A percentile compares a stretch with the other conserved stretches of the same genome.
Evolutionary conservation across 2,113 vertebrate species (phyloP).

Genomic region (Alaudala cheleensis): DNA sequence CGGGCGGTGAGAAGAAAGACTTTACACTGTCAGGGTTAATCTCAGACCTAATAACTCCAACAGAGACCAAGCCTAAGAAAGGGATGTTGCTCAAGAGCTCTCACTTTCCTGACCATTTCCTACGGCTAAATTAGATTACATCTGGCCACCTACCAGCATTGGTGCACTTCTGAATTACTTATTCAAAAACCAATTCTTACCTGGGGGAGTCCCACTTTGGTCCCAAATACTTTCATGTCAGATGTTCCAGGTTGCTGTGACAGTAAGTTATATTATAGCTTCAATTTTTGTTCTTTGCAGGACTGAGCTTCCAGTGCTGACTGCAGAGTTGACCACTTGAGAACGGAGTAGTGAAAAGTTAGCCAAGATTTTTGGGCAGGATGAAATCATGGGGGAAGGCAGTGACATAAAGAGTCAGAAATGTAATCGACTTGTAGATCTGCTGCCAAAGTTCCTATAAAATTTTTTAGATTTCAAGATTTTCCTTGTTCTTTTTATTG

Average conservation of each 20-base stretch:
- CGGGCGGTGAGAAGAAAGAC: no score
- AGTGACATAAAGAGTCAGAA: not conserved
- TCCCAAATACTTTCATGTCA: not conserved
- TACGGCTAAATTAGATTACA: not conserved
- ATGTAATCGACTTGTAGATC: not conserved
- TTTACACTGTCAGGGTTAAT: no score
- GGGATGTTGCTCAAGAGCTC: not conserved
- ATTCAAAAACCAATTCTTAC: not conserved
- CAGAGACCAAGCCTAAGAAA: not conserved
- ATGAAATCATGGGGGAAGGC: not conserved
- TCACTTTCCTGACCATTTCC: not conserved
- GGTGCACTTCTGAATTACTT: not conserved
- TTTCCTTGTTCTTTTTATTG: not conserved
- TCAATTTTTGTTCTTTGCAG: not conserved
- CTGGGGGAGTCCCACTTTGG: rapidly evolving
- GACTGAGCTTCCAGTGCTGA: not conserved
- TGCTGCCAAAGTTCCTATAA: not conserved
- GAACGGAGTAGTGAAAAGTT: not conserved
- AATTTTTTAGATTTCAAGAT: not conserved
- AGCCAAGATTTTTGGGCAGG: not conserved
- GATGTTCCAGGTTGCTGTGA: not conserved
- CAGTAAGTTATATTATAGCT: not conserved
- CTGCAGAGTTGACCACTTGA: not conserved
- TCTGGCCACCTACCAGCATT: rapidly evolving
- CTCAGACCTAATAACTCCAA: no score